Evolutionary conservation across 2,113 vertebrate species (phyloP).

Genomic region (Neogale vison): DNA sequence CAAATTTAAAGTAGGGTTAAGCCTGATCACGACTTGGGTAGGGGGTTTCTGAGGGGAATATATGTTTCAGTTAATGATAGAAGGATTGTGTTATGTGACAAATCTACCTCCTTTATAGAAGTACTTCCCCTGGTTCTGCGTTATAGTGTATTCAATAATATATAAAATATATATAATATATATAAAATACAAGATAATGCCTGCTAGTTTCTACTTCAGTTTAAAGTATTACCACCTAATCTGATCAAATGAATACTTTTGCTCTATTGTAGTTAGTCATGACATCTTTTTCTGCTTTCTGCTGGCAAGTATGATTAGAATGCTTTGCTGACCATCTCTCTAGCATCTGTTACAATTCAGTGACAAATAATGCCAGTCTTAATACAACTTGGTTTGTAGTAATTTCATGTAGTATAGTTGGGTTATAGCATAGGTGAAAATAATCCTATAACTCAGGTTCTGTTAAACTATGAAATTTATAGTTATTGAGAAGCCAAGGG

Average conservation of each 20-base stretch:
- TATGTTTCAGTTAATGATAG: neutral
- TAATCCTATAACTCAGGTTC: neutral
- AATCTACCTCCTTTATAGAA: neutral
- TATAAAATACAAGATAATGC: neutral
- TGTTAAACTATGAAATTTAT: neutral
- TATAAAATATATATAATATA: neutral
- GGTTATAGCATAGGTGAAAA: neutral
- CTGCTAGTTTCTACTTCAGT: neutral
- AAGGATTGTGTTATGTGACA: neutral
- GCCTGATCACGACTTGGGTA: neutral
- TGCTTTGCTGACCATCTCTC: neutral
- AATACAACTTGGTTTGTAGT: neutral
- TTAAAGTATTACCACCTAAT: neutral
- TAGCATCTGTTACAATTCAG: neutral
- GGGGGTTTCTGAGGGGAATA: neutral
- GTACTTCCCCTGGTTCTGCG: neutral
- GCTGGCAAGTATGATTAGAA: neutral
- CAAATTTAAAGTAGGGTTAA: neutral
- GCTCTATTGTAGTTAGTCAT: neutral
- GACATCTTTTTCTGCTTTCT: conserved; percentile 2
- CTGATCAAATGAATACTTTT: conserved; percentile 6
- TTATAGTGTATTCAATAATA: conserved; percentile 16
- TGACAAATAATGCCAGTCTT: neutral
- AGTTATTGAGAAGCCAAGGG: neutral
- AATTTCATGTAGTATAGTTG: neutral